phyloP scores from a whole-genome alignment of 2,888 invertebrate species.

The Trachelus iudaicus region DNA sequence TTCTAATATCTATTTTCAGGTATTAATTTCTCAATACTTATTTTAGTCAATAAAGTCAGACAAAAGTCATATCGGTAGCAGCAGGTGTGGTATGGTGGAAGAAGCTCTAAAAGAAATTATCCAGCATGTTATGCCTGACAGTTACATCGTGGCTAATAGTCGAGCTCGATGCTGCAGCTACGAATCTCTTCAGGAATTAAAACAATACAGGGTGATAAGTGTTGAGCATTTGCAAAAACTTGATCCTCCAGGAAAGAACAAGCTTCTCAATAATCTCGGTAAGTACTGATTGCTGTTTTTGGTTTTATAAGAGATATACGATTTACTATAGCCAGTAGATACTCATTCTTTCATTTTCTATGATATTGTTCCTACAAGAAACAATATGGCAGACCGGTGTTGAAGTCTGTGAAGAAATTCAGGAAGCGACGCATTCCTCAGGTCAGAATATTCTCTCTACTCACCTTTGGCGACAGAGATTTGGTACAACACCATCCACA shows the following conservation, averaged over 20 bases:
- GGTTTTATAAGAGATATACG: not conserved
- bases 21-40: not conserved
- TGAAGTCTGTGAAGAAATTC: constrained; percentile 70
- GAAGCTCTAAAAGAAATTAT: constrained; percentile 61
- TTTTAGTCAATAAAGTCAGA: constrained; percentile 44
- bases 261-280: constrained; percentile 65
- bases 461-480: constrained; percentile 66
- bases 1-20: not conserved
- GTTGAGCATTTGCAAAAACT: constrained; percentile 64
- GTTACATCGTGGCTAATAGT: constrained; percentile 64
- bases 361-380: constrained; percentile 53
- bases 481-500: constrained; percentile 57
- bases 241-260: constrained; percentile 63
- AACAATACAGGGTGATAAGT: constrained; percentile 61
- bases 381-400: constrained; percentile 76
- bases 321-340: not conserved
- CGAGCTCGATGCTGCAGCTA: constrained; percentile 59
- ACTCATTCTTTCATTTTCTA: not conserved
- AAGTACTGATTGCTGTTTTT: constrained; percentile 24
- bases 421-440: constrained; percentile 60
- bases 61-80: constrained; percentile 35
- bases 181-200: constrained; percentile 55
- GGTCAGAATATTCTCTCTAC: constrained; percentile 62
- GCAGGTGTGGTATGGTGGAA: constrained; percentile 55
- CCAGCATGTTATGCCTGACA: constrained; percentile 59